Percentiles rank a stretch among this genome's conserved stretches.
These are phyloP conservation scores for Pampusana beccarii DNA, from an alignment of 2,113 vertebrate genomes.

Conservation along the genomic window DNA sequence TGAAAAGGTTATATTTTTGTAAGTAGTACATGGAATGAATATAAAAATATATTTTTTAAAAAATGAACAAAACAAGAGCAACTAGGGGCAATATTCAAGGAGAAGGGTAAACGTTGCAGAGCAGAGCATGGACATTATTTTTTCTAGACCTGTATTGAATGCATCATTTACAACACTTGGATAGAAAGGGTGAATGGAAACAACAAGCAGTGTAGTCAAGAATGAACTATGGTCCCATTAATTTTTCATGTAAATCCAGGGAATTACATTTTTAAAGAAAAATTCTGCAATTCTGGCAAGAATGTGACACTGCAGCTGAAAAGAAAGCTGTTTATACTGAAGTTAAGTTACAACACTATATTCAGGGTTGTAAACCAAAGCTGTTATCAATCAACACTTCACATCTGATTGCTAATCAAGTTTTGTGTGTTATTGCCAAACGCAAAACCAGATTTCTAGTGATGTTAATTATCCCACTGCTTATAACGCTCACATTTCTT, in stretches of 20 bases:
- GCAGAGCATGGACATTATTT: rapidly evolving
- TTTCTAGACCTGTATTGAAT: neutral
- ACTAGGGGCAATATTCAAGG: neutral
- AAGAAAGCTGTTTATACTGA: neutral
- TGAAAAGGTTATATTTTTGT: neutral
- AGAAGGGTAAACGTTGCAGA: neutral
- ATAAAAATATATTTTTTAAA: neutral
- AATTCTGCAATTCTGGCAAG: neutral
- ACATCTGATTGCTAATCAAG: neutral
- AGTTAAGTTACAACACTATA: neutral
- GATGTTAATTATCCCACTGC: neutral
- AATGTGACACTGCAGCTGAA: neutral
- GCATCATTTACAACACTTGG: neutral
- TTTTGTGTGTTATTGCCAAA: neutral
- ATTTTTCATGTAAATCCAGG: neutral
- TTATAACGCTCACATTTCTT: neutral
- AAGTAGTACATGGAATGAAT: neutral
- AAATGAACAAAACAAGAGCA: neutral
- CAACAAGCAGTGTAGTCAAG: neutral
- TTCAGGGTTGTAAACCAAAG: neutral
- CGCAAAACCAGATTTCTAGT: neutral
- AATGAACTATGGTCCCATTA: neutral
- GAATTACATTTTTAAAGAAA: constrained; percentile 5
- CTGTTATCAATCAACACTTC: neutral
- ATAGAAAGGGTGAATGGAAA: neutral